A percentile compares a stretch with the other conserved stretches of the same genome.
Evolutionary conservation across 2,888 invertebrate species (phyloP).

Genomic region (Platycnemis pennipes): DNA sequence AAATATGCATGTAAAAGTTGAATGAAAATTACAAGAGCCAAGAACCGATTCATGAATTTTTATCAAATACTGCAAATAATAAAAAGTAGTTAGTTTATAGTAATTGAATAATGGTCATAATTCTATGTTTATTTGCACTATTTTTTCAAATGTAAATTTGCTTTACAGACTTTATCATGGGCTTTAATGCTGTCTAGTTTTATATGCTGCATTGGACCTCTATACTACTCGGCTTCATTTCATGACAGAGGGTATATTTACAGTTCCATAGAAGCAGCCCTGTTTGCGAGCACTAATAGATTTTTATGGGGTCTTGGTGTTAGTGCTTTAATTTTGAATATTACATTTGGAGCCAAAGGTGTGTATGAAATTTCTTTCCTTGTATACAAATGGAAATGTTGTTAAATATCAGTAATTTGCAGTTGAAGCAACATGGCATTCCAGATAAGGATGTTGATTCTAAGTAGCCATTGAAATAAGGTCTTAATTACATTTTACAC

Average conservation of each 20-base stretch:
- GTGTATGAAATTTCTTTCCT: background rate
- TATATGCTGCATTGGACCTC: background rate
- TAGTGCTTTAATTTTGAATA: background rate
- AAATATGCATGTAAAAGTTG: too few species aligned
- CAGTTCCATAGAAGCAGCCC: background rate
- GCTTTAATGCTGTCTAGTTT: background rate
- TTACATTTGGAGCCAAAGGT: background rate
- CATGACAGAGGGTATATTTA: background rate
- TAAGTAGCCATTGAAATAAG: too few species aligned
- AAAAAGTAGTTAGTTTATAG: too few species aligned
- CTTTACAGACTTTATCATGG: background rate
- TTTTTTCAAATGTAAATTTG: background rate
- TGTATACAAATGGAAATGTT: background rate
- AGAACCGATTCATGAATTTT: too few species aligned
- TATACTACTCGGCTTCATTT: background rate
- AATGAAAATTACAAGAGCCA: too few species aligned
- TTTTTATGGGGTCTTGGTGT: background rate
- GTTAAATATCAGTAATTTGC: too few species aligned
- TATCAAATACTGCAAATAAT: too few species aligned
- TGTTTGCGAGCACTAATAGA: background rate
- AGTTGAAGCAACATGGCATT: too few species aligned
- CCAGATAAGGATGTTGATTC: too few species aligned
- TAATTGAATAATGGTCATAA: too few species aligned
- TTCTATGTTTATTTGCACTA: too few species aligned
- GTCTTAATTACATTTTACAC: too few species aligned